Conservation (phyloP, 2,113 vertebrate genomes). For the Gadus chalcogrammus region DNA sequence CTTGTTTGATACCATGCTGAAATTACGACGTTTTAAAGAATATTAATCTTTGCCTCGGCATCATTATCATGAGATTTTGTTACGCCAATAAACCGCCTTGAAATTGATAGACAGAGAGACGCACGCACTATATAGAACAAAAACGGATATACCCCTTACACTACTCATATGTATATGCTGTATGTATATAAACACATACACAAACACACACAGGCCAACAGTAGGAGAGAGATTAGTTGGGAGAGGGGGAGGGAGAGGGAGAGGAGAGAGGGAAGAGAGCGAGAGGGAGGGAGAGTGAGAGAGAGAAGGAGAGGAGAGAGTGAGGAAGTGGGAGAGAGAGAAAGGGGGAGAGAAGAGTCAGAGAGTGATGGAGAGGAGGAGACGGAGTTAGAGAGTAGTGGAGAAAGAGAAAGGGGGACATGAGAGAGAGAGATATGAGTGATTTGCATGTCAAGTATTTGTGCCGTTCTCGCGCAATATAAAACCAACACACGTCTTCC, state of each 20-base stretch:
- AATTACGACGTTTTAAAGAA: no score
- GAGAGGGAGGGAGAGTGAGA: background rate
- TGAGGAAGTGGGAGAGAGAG: constrained; percentile 2
- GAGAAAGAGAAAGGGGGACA: constrained; percentile 28
- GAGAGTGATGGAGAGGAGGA: background rate
- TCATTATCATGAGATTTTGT: no score
- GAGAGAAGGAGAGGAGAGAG: constrained; percentile 4
- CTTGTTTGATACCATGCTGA: no score
- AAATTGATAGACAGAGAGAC: background rate
- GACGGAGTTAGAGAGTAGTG: background rate
- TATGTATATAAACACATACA: background rate
- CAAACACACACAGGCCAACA: background rate
- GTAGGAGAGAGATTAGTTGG: background rate
- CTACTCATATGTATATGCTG: no score
- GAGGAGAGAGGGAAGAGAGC: no score
- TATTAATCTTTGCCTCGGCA: no score
- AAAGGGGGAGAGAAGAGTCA: background rate
- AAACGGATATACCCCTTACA: no score
- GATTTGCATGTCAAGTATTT: constrained; percentile 68
- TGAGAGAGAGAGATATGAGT: constrained; percentile 35
- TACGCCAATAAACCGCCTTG: no score
- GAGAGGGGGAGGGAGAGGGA: background rate
- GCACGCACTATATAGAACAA: background rate
- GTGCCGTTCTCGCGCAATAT: constrained; percentile 61
- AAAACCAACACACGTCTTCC: constrained; percentile 26